Evolutionary conservation across 2,797 vertebrate genomes (phyloP).

Genomic region (Tenualosa ilisha): DNA sequence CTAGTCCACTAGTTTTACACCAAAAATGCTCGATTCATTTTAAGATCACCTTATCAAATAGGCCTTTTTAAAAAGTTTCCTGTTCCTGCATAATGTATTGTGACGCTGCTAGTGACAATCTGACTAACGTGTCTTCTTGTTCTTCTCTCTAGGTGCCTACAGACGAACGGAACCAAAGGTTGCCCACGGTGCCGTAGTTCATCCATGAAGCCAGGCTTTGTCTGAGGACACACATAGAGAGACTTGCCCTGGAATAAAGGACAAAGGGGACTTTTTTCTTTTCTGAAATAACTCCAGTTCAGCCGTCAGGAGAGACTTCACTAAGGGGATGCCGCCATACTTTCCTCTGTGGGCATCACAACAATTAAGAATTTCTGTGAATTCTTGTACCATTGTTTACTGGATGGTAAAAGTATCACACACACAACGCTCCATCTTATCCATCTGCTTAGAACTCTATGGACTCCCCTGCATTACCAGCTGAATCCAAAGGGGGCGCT

Average conservation of each 20-base stretch:
- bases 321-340: background rate
- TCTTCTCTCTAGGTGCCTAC: slow-evolving; percentile 83
- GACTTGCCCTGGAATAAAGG: slow-evolving; percentile 54
- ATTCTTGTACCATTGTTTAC: slow-evolving; percentile 8
- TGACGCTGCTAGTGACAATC: too few species aligned
- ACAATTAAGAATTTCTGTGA: background rate
- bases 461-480: background rate
- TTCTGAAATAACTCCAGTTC: background rate
- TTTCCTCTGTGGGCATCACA: background rate
- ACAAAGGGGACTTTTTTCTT: slow-evolving; percentile 7
- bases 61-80: too few species aligned
- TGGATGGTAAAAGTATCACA: background rate
- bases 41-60: too few species aligned
- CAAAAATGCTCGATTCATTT: too few species aligned
- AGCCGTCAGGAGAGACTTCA: slow-evolving; percentile 1
- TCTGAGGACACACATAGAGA: slow-evolving; percentile 73
- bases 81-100: too few species aligned
- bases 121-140: background rate
- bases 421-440: background rate
- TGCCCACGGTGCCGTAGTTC: slow-evolving; percentile 93
- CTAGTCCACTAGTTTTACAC: too few species aligned
- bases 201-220: slow-evolving; percentile 95
- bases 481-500: background rate
- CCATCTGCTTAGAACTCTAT: background rate
- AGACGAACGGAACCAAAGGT: slow-evolving; percentile 88